Evolutionary conservation across 2,113 vertebrate species (phyloP), one percentile per base, ranked within the genome.

Genomic region (Falcunculus frontatus): DNA sequence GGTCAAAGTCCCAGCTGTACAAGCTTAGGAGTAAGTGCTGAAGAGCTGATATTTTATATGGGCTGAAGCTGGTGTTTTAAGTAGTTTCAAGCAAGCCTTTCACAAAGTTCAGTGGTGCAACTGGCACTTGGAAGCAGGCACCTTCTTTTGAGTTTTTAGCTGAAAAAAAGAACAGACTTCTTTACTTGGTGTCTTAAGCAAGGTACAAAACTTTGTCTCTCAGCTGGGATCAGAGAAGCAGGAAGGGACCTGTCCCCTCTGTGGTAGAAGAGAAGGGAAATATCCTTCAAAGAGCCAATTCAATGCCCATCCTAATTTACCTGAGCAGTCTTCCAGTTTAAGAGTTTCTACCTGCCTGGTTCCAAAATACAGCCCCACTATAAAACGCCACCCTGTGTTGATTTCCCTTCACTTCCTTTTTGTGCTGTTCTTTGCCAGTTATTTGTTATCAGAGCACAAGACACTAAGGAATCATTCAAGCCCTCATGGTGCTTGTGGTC

Each of bases 1-100:
- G 56, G 56, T 96, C 72, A 87, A 76, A 94, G 50, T 35, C 65
- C 47, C 93, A 96, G 73, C 95, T 92, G 92, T 63, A 91, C 37
- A 94, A 93, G 50, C 76, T 91, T 78, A 84, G 44, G n/a, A 91
- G 27, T 65, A 84, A 93, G 42, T 76, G 76, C 74, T 79, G 62
- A 85, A 92, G 75, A 94, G 39, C 30, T 93, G 56, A 72, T 92
- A 69, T 85, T 90, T 89, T 44, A 84, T 81, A 64, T 32, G 44
- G 26, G 42, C 13, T 83, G 41, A 47, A 67, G 59, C 25, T 70
- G 30, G 14, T 93, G 21, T 84, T 76, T 90, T 55, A 50, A 73
- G 37, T 62, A 64, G 59, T 74, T 93, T 94, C 19, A 79, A 75
- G 41, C 30, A 81, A 91, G 35, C 13, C 32, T 84, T 84, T 90